Percentiles rank a stretch among this genome's conserved stretches.
phyloP scores from a whole-genome alignment of 2,888 invertebrate genomes.

The Thera obeliscata region DNA sequence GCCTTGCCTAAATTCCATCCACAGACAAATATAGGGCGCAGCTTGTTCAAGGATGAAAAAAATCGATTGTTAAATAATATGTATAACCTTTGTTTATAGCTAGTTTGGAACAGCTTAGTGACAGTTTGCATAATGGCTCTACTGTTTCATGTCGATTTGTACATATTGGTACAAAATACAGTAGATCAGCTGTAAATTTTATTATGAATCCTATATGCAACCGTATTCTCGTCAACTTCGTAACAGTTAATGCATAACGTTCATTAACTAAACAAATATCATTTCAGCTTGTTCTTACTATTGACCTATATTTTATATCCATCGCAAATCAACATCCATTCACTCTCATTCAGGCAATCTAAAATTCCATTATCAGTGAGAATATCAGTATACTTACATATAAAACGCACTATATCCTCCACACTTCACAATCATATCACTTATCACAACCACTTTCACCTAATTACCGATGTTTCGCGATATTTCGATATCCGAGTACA shows the following conservation, averaged over 20 bases:
- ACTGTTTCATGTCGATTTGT: too few relatives aligned
- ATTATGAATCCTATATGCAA: background rate
- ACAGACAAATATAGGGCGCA: conserved; percentile 13
- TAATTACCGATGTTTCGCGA: conserved; percentile 32
- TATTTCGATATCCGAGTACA: conserved; percentile 29
- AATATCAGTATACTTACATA: conserved; percentile 4
- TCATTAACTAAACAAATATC: background rate
- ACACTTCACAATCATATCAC: conserved; percentile 36
- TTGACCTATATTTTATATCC: conserved; percentile 6
- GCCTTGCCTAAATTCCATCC: conserved; percentile 16
- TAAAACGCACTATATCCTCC: conserved; percentile 27
- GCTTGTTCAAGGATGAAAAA: background rate
- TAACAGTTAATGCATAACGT: background rate
- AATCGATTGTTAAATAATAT: too few relatives aligned
- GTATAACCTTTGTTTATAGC: too few relatives aligned
- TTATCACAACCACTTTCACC: conserved; percentile 40
- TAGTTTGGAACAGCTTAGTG: too few relatives aligned
- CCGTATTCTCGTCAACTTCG: background rate
- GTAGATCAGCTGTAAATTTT: too few relatives aligned
- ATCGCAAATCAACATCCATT: conserved; percentile 9
- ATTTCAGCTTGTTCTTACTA: background rate
- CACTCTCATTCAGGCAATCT: conserved; percentile 13
- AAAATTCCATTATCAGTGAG: conserved; percentile 14
- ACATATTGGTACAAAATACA: too few relatives aligned
- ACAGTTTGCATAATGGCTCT: too few relatives aligned